Evolutionary conservation across 1,140 invertebrate genomes (phyloP), one percentile per base, ranked within the genome.

Genomic region (Coptotermes formosanus): DNA sequence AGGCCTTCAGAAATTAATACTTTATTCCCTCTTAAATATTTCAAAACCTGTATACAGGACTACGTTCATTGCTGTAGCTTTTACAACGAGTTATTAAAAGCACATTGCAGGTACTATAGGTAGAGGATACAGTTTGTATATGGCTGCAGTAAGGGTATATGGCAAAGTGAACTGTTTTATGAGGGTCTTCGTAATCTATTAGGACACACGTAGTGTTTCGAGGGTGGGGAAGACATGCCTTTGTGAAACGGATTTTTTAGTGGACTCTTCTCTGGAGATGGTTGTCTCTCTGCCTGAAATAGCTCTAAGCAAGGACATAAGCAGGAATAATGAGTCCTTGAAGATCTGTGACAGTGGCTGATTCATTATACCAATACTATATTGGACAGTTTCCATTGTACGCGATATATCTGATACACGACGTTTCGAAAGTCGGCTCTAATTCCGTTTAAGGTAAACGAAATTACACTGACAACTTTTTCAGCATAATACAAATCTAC

Each of bases 71-170:
- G 64, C 64, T 30, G 9, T 75, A n/a, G 9, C 64, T 75, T 75
- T 75, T 75, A 75, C n/a, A 30, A 30, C 0, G 64, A 75, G 64
- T 75, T 75, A 75, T 75, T 75, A 75, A 75, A 75, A 75, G 25
- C 64, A 75, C 30, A 75, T 75, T 75, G 64, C 64, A 30, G 64
- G 64, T 75, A 75, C 4, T 30, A 30, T 3, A 30, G 64, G n/a
- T 7, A n/a, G 25, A 19, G 64, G 64, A 75, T 75, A 75, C 64
- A 16, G 64, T 75, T 25, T 30, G 14, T 75, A 30, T 75, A 75
- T 75, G 64, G 64, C 64, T 75, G n/a, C n/a, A 75, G n/a, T 75
- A 75, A 75, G 64, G n/a, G 64, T 75, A 75, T 75, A 75, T 75
- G n/a, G 64, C 64, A 8, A 75, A 75, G 64, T 75, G n/a, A 75